Evolutionary conservation across 2,888 invertebrate species (phyloP), one percentile per base, ranked within the genome.

Genomic region (Scaptomyza parva): DNA sequence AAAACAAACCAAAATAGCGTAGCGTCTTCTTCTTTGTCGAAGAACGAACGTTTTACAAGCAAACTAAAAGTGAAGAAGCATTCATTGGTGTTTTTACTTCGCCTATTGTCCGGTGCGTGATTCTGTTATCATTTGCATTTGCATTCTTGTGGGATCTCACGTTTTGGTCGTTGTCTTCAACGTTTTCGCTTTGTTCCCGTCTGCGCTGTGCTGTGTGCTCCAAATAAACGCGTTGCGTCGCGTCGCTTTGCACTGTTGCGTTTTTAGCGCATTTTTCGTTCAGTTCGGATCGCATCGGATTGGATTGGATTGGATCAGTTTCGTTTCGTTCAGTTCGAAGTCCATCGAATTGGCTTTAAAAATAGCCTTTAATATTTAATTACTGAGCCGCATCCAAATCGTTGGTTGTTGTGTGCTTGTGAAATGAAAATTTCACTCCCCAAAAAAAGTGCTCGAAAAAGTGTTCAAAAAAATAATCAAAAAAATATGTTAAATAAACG

Each of bases 1-100:
- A 26, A 17, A 28, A 26, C 11, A 8, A 17, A 44, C 26, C 11
- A 30, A 20, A 18, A 14, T 48, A n/a, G n/a, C 61, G 72, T 65
- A 68, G 70, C 81, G 73, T 72, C 80, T 77, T 78, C 72, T 75
- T 80, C 78, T 64, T 81, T 18, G 62, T 30, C 40, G 81, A 86
- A 87, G 86, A 82, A 82, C 86, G 79, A 85, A 82, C 88, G 81
- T 87, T 85, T 87, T 81, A 82, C 64, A 60, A 12, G 35, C 26
- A 26, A 28, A 40, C 12, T n/a, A n/a, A n/a, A n/a, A 20, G 14
- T 44, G 12, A 2, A 17, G 40, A 1, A 67, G 48, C 51, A 57
- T 47, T 50, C 33, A 64, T 17, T 52, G 33, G 26, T 57, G n/a
- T n/a, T n/a, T 30, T 20, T 51, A 33, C 41, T n/a, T 17, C 12